These are phyloP conservation scores for Epistrophe eligans DNA, from an alignment of 2,888 invertebrate species.

Conservation along the genomic window DNA sequence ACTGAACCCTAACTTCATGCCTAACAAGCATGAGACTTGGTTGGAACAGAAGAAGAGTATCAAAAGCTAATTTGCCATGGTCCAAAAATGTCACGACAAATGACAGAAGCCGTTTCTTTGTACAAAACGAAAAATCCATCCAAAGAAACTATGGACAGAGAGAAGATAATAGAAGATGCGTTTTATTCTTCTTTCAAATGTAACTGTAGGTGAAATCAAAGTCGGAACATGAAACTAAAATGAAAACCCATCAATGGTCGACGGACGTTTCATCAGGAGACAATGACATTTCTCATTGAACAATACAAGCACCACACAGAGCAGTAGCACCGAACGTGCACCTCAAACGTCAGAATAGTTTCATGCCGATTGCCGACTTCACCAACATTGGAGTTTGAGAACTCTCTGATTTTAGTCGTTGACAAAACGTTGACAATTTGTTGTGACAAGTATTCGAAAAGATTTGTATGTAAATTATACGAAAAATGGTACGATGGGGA, in stretches of 20 bases:
- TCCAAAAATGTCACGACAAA: slow-evolving; percentile 68
- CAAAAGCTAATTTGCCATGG: slow-evolving; percentile 72
- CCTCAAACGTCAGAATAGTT: slow-evolving; percentile 58
- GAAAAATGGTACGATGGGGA: slow-evolving; percentile 16
- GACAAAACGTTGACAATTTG: slow-evolving; percentile 70
- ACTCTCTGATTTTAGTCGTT: background rate
- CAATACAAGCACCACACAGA: slow-evolving; percentile 40
- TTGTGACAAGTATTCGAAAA: slow-evolving; percentile 61
- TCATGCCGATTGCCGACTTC: slow-evolving; percentile 46
- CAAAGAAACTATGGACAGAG: background rate
- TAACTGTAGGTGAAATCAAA: slow-evolving; percentile 42
- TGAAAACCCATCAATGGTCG: slow-evolving; percentile 45
- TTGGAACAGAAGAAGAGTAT: slow-evolving; percentile 32
- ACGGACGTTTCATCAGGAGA: slow-evolving; percentile 31
- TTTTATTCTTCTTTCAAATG: slow-evolving; percentile 2
- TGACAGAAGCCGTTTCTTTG: slow-evolving; percentile 47
- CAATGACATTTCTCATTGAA: slow-evolving; percentile 68
- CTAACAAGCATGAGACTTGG: slow-evolving; percentile 32
- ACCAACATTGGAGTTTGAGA: background rate
- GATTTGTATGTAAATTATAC: slow-evolving; percentile 67
- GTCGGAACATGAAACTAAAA: slow-evolving; percentile 45
- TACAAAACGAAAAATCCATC: slow-evolving; percentile 23
- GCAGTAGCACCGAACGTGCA: slow-evolving; percentile 57
- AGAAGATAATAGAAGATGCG: slow-evolving; percentile 26
- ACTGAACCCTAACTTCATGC: slow-evolving; percentile 15